Evolutionary conservation across 64 coral and sea anemone species (phyloP), one percentile per base, ranked within the genome.

Genomic region (Montipora cactus): DNA sequence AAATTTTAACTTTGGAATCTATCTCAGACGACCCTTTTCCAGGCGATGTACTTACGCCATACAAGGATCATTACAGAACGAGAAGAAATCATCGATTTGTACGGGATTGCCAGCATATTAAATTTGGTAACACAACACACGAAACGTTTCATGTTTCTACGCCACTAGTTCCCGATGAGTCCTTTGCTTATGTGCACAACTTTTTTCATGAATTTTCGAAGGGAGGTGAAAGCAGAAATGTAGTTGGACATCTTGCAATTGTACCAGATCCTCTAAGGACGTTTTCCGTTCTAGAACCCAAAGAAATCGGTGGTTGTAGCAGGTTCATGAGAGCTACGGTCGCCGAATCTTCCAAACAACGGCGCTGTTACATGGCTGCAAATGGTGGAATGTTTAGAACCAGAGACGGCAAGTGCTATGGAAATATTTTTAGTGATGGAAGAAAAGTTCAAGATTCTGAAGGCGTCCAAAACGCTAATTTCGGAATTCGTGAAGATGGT

Each of bases 351-450:
- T 67, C 89, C 8, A 87, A 79, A 73, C 89, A 96, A 80, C 76
- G 89, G 21, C 89, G 92, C 9, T 99, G 98, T 73, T 75, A 82
- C 67, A 80, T 94, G 49, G 75, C 98, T 15, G 58, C 85, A 18
- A 99, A 99, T 92, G 98, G 95, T 23, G 98, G 98, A 8, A 94
- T 80, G 88, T 99, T 99, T 83, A 94, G 92, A 84, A 99, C 98
- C 66, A 91, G 77, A 55, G 89, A 94, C 76, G 98, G 98, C 9
- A 88, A 89, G 52, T 99, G 98, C 49, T 94, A 96, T 22, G 98
- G 98, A 16, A 99, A 99, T 94, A 84, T 99, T 73, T 78, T 95
- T 69, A 99, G 95, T 73, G 90, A 96, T 87, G 92, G 89, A 52
- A 89, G 87, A 61, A 62, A 80, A 12, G 90, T 99, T 1, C 77